These are phyloP conservation scores for Hanleya hanleyi DNA, from an alignment of 2,888 invertebrate species.

Conservation along the genomic window DNA sequence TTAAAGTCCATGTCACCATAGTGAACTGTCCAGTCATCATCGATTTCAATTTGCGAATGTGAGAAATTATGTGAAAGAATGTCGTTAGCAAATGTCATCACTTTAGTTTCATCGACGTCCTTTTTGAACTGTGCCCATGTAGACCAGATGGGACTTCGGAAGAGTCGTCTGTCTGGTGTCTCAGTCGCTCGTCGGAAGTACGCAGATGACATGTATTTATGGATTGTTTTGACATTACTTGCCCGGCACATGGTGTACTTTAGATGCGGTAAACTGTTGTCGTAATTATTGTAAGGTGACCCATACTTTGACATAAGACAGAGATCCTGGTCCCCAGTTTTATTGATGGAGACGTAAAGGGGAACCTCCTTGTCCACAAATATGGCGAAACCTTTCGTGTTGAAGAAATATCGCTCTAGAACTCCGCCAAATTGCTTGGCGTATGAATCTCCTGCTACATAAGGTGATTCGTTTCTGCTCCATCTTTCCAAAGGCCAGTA, in stretches of 20 bases:
- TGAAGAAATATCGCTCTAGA: slow-evolving; percentile 77
- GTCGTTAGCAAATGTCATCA: slow-evolving; percentile 55
- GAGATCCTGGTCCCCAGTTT: slow-evolving; percentile 72
- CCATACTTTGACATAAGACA: slow-evolving; percentile 23
- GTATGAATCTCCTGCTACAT: slow-evolving; percentile 57
- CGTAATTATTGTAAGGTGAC: slow-evolving; percentile 53
- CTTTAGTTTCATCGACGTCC: slow-evolving; percentile 78
- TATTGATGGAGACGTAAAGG: slow-evolving; percentile 85
- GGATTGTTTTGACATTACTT: slow-evolving; percentile 40
- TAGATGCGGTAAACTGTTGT: slow-evolving; percentile 35
- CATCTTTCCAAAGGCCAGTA: slow-evolving; percentile 87
- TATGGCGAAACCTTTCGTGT: slow-evolving; percentile 82
- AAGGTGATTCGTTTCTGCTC: slow-evolving; percentile 49
- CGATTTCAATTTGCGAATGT: slow-evolving; percentile 80
- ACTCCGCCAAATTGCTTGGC: slow-evolving; percentile 69
- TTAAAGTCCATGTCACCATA: slow-evolving; percentile 88
- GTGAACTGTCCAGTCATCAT: slow-evolving; percentile 88
- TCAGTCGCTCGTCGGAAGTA: slow-evolving; percentile 79
- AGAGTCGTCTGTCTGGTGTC: slow-evolving; percentile 81
- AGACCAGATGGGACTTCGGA: slow-evolving; percentile 89
- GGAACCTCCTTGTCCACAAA: slow-evolving; percentile 80
- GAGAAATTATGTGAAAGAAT: slow-evolving; percentile 51
- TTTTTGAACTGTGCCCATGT: slow-evolving; percentile 88
- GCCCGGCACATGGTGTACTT: slow-evolving; percentile 47
- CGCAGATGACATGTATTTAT: slow-evolving; percentile 75